Conservation (phyloP, 2,888 invertebrate species). For the Chymomyza fuscimana region DNA sequence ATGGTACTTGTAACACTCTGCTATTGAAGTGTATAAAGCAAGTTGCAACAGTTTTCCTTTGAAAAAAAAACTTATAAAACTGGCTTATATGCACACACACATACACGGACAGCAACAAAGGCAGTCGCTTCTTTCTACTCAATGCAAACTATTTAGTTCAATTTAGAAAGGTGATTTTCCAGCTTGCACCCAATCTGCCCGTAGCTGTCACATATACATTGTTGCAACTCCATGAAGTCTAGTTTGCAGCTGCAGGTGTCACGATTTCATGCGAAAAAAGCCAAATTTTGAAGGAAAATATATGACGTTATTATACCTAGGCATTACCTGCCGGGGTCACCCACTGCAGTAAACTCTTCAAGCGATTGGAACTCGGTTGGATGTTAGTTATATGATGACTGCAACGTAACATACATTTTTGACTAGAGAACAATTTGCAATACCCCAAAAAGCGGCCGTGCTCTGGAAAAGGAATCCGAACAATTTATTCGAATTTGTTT, state of each 20-base stretch:
- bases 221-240: not conserved
- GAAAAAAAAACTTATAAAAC: not conserved
- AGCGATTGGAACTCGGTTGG: too few relatives aligned
- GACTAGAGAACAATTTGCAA: too few relatives aligned
- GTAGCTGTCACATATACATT: not conserved
- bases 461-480: too few relatives aligned
- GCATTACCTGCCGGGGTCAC: not conserved
- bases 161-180: constrained; percentile 76
- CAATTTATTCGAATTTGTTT: too few relatives aligned
- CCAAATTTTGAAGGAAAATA: constrained; percentile 3
- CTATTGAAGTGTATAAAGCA: constrained; percentile 20
- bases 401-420: too few relatives aligned
- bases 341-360: not conserved
- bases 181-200: constrained; percentile 36
- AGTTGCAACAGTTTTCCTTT: constrained; percentile 8
- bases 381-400: too few relatives aligned
- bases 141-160: constrained; percentile 67
- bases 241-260: not conserved
- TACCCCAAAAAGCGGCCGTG: too few relatives aligned
- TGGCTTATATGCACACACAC: constrained; percentile 4
- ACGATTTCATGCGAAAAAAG: not conserved
- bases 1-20: constrained; percentile 4
- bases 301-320: not conserved
- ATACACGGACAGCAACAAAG: constrained; percentile 4
- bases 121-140: not conserved